Evolutionary conservation across 2,888 invertebrate species (phyloP).

Genomic region (Electrophaes corylata): DNA sequence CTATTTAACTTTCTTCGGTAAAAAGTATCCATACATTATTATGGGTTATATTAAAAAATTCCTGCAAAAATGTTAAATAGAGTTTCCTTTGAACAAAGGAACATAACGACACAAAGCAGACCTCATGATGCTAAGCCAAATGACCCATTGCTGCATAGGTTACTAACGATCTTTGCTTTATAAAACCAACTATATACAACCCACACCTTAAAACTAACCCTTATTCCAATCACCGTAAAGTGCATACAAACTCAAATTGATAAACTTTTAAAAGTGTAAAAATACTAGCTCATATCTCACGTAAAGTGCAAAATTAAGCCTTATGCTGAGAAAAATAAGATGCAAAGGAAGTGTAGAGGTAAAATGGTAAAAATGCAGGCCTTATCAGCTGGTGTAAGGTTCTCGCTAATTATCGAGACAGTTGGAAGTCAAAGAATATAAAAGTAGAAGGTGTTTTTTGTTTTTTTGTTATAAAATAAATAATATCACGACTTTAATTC

Average conservation of each 20-base stretch:
- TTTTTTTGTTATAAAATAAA: too few species aligned
- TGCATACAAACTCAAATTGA: neutral
- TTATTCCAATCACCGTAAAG: neutral
- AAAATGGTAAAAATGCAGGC: conserved; percentile 47
- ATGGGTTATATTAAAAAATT: neutral
- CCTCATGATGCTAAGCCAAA: conserved; percentile 39
- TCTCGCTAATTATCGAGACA: conserved; percentile 65
- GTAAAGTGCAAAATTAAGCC: conserved; percentile 30
- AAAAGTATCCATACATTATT: neutral
- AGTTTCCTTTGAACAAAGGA: conserved; percentile 22
- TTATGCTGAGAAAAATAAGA: conserved; percentile 38
- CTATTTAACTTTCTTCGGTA: neutral
- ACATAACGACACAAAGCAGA: conserved; percentile 39
- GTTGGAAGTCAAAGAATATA: conserved; percentile 34
- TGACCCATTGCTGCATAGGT: conserved; percentile 46
- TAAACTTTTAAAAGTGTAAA: conserved; percentile 4
- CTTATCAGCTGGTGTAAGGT: conserved; percentile 59
- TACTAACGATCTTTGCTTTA: conserved; percentile 43
- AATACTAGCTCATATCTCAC: neutral
- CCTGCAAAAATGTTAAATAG: conserved; percentile 3
- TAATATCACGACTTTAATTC: too few species aligned
- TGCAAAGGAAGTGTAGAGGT: conserved; percentile 28
- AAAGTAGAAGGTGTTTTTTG: conserved; percentile 6
- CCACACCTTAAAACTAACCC: neutral
- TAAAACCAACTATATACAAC: conserved; percentile 11